phyloP scores from a whole-genome alignment of 2,797 vertebrate species.

The Babyrousa celebensis region DNA sequence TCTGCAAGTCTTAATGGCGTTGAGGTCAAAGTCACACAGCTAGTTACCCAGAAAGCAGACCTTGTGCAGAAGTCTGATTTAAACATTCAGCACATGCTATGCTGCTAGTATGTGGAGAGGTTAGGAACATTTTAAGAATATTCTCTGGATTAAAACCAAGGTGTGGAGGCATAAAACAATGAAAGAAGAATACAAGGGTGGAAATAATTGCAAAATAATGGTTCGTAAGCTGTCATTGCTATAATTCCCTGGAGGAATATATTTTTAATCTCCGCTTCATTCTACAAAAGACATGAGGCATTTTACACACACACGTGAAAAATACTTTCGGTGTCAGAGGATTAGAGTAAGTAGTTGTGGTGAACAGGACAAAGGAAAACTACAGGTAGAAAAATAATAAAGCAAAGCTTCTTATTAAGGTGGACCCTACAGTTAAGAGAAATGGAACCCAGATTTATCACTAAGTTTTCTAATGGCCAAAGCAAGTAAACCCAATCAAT shows the following conservation, averaged over 20 bases:
- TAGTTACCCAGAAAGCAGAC: constrained; percentile 32
- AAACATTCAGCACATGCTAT: background rate
- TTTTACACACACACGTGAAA: background rate
- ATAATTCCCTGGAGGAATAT: constrained; percentile 18
- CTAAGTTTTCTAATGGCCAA: constrained; percentile 5
- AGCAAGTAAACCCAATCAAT: background rate
- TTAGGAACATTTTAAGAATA: constrained; percentile 26
- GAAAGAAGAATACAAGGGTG: background rate
- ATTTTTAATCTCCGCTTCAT: constrained; percentile 63
- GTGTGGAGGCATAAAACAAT: background rate
- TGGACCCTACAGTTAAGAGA: background rate
- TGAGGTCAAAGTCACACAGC: constrained; percentile 28
- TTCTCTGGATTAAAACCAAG: constrained; percentile 37
- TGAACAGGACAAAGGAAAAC: constrained; percentile 21
- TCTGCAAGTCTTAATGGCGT: background rate
- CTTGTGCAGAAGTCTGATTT: background rate
- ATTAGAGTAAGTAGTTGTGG: background rate
- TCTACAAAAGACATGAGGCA: constrained; percentile 27
- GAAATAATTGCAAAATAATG: constrained; percentile 55
- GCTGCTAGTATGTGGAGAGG: background rate
- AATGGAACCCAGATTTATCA: constrained; percentile 3
- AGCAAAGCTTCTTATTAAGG: background rate
- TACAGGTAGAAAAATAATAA: constrained; percentile 26
- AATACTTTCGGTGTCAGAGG: background rate
- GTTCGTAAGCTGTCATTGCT: background rate